Evolutionary conservation across 2,797 vertebrate species (phyloP), one percentile per base, ranked within the genome.

Genomic region (Lophius americanus): DNA sequence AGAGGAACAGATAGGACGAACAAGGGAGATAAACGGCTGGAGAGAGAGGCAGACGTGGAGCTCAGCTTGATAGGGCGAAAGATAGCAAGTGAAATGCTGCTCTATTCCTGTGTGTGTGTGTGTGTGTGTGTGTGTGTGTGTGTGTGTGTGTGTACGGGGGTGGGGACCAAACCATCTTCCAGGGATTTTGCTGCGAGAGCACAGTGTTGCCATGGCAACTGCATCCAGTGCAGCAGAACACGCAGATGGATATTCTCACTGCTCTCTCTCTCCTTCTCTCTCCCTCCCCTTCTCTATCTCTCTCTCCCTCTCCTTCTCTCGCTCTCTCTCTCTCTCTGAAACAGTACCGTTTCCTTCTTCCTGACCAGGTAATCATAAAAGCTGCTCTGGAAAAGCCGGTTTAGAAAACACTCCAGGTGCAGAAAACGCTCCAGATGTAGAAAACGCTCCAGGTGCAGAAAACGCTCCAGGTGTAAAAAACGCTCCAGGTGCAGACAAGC

Each of bases 141-240:
- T 50, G 53, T 41, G 53, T 35, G 39, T 63, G 49, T 61, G 56
- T 33, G 2, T 88, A 70, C 73, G 82, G 83, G 75, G 86, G 70
- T 61, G 79, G 79, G 72, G 82, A 79, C 68, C 75, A 64, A 71
- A 78, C 75, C 73, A 57, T 87, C 88, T 86, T 88, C 74, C 64
- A 68, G 68, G 82, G 81, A 87, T 88, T 92, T 84, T 90, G 78
- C 82, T 84, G 86, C 84, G 76, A 81, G 88, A 90, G 85, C 83
- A 90, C 84, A 82, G 87, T 86, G 90, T 93, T 93, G 87, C 88
- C 87, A 93, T 93, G 90, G 92, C 84, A 87, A 93, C 91, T 91
- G 85, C 88, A 91, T 92, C 90, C 89, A 81, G 79, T 89, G 86
- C 86, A 85, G 87, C 88, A 88, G 89, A 88, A 82, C 74, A 84